Conservation (phyloP, 64 coral and sea anemone genomes). For the Pocillopora verrucosa region DNA sequence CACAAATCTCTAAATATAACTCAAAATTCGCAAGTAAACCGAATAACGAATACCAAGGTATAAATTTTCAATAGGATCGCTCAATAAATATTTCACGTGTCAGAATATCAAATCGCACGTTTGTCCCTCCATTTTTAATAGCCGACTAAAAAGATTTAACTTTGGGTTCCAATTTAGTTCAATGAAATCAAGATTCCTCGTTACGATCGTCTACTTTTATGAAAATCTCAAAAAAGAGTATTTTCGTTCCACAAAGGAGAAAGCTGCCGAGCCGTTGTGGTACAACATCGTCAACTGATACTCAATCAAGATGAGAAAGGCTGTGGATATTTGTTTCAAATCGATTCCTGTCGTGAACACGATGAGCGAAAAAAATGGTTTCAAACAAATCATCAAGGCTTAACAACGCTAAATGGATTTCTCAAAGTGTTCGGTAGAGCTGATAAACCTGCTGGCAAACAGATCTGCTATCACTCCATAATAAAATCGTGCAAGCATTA, state of each 20-base stretch:
- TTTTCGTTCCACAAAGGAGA: conserved; percentile 27
- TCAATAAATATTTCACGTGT: conserved; percentile 49
- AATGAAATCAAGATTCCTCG: background rate
- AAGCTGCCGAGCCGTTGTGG: background rate
- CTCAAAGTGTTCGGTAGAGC: background rate
- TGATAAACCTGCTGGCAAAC: background rate
- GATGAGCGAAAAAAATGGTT: conserved; percentile 10
- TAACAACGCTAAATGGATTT: conserved; percentile 26
- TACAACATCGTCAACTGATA: conserved; percentile 26
- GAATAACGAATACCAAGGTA: conserved; percentile 6
- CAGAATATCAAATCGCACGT: conserved; percentile 25
- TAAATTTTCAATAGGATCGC: conserved; percentile 12
- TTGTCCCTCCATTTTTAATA: background rate
- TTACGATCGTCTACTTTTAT: background rate
- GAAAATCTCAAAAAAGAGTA: background rate
- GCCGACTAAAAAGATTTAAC: conserved; percentile 8
- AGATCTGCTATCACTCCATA: background rate
- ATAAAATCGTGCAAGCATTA: conserved; percentile 34
- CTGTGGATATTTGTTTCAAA: conserved; percentile 1
- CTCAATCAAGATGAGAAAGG: background rate
- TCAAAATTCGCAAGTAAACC: background rate
- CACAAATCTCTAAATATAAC: conserved; percentile 23
- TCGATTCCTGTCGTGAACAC: conserved; percentile 31
- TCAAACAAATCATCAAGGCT: conserved; percentile 15
- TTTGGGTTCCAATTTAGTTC: background rate